A percentile compares a stretch with the other conserved stretches of the same genome.
Evolutionary conservation across 2,888 invertebrate species (phyloP).

Genomic region (Drosophila neonasuta): DNA sequence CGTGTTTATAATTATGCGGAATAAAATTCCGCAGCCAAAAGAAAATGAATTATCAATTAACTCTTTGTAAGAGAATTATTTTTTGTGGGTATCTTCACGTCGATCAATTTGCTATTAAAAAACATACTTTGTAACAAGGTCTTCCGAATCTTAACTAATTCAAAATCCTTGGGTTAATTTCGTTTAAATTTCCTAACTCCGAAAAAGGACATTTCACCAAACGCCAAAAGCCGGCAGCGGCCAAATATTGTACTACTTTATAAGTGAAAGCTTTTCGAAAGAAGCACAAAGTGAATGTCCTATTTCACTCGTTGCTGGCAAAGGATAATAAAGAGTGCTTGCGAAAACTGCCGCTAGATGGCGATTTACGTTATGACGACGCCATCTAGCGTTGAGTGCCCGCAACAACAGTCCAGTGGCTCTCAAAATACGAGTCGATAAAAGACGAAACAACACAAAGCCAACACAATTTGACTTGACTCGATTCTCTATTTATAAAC

Average conservation of each 20-base stretch:
- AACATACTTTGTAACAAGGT: background rate
- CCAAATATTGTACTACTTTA: background rate
- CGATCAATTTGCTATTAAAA: background rate
- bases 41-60: background rate
- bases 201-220: background rate
- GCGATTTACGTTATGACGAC: background rate
- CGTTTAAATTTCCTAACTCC: background rate
- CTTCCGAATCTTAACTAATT: background rate
- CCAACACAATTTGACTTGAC: constrained; percentile 22
- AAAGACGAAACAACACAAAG: background rate
- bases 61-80: background rate
- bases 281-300: background rate
- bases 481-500: constrained; percentile 49
- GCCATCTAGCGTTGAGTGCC: constrained; percentile 38
- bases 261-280: constrained; percentile 18
- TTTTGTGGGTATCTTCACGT: background rate
- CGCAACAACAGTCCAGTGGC: constrained; percentile 19
- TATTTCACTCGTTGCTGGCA: background rate
- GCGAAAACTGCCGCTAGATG: constrained; percentile 21
- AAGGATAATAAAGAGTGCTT: constrained; percentile 23
- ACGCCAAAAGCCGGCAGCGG: constrained; percentile 3
- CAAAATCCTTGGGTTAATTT: background rate
- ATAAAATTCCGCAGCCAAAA: background rate
- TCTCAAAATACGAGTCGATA: constrained; percentile 42
- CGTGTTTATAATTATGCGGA: background rate